Conservation (phyloP, 2,888 invertebrate species). For the Limulus polyphemus region DNA sequence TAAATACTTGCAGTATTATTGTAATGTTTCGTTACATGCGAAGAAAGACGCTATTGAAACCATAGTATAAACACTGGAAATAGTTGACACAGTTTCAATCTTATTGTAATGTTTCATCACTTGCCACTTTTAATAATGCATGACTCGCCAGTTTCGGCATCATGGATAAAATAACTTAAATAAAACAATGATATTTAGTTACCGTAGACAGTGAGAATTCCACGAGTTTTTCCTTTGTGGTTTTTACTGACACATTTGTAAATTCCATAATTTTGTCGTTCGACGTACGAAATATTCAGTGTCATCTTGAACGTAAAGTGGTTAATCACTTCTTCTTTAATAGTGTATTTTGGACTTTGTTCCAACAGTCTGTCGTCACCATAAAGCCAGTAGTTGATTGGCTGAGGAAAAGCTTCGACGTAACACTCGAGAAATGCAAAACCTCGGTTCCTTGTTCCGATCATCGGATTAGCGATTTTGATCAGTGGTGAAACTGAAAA, state of each 20-base stretch:
- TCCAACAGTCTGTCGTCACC: slow-evolving; percentile 61
- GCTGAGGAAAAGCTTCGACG: slow-evolving; percentile 76
- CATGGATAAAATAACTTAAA: too few species aligned
- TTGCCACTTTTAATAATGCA: too few species aligned
- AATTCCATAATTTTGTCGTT: slow-evolving; percentile 53
- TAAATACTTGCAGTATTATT: too few species aligned
- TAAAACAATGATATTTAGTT: slow-evolving; percentile 21
- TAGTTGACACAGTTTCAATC: too few species aligned
- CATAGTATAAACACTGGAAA: too few species aligned
- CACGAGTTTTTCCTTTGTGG: slow-evolving; percentile 63
- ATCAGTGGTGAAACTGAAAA: slow-evolving; percentile 68
- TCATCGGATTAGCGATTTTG: slow-evolving; percentile 56
- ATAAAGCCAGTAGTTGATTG: slow-evolving; percentile 72
- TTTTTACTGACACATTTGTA: slow-evolving; percentile 79
- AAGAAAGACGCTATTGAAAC: too few species aligned
- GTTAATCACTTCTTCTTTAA: slow-evolving; percentile 16
- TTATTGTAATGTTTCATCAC: too few species aligned
- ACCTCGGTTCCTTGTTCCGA: slow-evolving; percentile 56
- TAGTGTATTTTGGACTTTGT: slow-evolving; percentile 47
- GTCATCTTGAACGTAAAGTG: slow-evolving; percentile 51
- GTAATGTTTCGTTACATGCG: too few species aligned
- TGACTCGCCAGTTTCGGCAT: too few species aligned
- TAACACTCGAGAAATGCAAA: slow-evolving; percentile 54
- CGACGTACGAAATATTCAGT: slow-evolving; percentile 57
- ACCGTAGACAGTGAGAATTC: slow-evolving; percentile 56